Conservation (phyloP, 2,113 vertebrate species). For the Prionailurus viverrinus region DNA sequence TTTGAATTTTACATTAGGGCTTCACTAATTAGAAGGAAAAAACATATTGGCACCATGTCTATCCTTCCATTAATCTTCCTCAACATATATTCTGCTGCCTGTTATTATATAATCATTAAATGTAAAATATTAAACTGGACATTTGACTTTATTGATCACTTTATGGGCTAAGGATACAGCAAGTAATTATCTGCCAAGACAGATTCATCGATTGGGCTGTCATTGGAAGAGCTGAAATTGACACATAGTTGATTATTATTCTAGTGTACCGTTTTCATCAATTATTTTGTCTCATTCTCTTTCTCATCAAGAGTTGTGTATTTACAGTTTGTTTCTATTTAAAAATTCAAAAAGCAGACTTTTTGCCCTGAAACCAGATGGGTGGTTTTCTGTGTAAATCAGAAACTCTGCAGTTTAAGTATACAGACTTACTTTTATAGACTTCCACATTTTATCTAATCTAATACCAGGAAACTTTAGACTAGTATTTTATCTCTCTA, state of each 20-base stretch:
- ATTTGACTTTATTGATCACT: slow-evolving; percentile 95
- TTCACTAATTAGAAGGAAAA: slow-evolving; percentile 77
- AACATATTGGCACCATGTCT: slow-evolving; percentile 53
- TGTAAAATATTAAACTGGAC: slow-evolving; percentile 91
- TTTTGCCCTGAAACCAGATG: background rate
- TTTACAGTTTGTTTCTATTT: slow-evolving; percentile 9
- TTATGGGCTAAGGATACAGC: slow-evolving; percentile 91
- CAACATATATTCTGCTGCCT: slow-evolving; percentile 72
- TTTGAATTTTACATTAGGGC: slow-evolving; percentile 65
- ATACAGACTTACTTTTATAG: background rate
- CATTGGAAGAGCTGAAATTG: slow-evolving; percentile 89
- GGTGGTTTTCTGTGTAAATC: background rate
- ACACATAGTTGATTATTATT: slow-evolving; percentile 90
- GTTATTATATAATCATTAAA: slow-evolving; percentile 86
- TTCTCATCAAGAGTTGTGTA: slow-evolving; percentile 6
- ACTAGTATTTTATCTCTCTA: slow-evolving; percentile 5
- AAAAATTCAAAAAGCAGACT: slow-evolving; percentile 7
- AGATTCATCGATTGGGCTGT: slow-evolving; percentile 91
- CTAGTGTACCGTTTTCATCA: slow-evolving; percentile 82
- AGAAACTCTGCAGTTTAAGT: background rate
- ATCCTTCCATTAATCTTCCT: slow-evolving; percentile 77
- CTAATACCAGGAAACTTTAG: background rate
- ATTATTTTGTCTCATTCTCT: slow-evolving; percentile 59
- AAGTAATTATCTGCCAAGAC: slow-evolving; percentile 93
- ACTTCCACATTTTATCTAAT: background rate